A percentile compares a stretch with the other conserved stretches of the same genome.
Conservation (phyloP, 2,797 vertebrate species). For the Avahi laniger region DNA sequence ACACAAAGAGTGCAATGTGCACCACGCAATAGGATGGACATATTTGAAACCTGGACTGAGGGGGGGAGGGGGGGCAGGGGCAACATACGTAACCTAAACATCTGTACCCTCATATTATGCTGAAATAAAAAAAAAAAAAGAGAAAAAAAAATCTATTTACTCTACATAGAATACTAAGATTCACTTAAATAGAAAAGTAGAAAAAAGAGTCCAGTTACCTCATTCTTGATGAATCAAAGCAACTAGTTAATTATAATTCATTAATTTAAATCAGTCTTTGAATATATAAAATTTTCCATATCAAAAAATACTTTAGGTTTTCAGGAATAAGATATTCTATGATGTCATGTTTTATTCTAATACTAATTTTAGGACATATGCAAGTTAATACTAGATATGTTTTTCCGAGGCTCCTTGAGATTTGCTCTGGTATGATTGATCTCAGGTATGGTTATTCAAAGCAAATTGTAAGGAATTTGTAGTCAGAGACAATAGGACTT, state of each 20-base stretch:
- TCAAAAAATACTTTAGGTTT: not conserved
- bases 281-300: not conserved
- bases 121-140: too few relatives aligned
- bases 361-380: not conserved
- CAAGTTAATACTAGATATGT: not conserved
- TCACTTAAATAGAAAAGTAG: not conserved
- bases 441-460: not conserved
- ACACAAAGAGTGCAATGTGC: too few relatives aligned
- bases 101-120: too few relatives aligned
- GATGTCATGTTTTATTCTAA: not conserved
- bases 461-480: not conserved
- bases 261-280: not conserved
- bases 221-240: conserved; percentile 2
- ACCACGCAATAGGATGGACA: too few relatives aligned
- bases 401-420: not conserved
- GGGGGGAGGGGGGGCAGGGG: too few relatives aligned
- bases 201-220: not conserved
- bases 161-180: not conserved
- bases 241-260: not conserved
- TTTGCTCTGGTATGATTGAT: not conserved
- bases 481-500: not conserved
- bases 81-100: too few relatives aligned
- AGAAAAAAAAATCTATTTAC: accelerated
- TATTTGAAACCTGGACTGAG: too few relatives aligned
- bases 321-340: not conserved